A percentile compares a stretch with the other conserved stretches of the same genome.
These are phyloP conservation scores for Typhlichthys eigenmanni DNA, from an alignment of 2,797 vertebrate species.

Conservation along the genomic window DNA sequence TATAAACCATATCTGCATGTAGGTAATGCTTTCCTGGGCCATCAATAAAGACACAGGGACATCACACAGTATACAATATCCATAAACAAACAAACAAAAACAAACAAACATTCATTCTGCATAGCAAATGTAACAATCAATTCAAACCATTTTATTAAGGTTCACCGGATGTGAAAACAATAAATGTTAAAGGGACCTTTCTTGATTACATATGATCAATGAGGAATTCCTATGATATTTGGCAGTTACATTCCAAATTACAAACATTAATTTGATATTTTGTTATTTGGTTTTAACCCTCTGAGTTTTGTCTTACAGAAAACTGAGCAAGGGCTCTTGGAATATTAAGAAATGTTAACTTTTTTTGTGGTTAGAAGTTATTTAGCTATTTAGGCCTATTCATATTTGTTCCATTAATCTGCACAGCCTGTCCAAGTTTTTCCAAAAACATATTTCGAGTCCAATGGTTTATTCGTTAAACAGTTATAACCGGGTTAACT, in stretches of 20 bases:
- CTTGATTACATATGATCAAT: slow-evolving; percentile 23
- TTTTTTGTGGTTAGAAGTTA: slow-evolving; percentile 55
- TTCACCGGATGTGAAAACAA: slow-evolving; percentile 64
- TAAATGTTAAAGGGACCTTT: slow-evolving; percentile 85
- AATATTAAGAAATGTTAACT: slow-evolving; percentile 12
- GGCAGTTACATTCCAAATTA: slow-evolving; percentile 18
- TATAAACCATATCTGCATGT: slow-evolving; percentile 20
- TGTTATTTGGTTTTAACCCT: slow-evolving; percentile 76
- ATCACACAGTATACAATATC: slow-evolving; percentile 2
- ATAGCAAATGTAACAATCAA: slow-evolving; percentile 20
- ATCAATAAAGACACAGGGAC: slow-evolving; percentile 11
- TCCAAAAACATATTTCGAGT: slow-evolving; percentile 57
- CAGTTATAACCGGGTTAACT: slow-evolving; percentile 76
- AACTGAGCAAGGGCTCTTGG: neutral
- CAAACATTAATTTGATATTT: slow-evolving; percentile 52
- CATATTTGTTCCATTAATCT: slow-evolving; percentile 37
- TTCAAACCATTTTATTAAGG: slow-evolving; percentile 22
- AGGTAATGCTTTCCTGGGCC: slow-evolving; percentile 42
- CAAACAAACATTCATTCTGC: slow-evolving; percentile 20
- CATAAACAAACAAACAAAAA: neutral
- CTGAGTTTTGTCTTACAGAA: slow-evolving; percentile 65
- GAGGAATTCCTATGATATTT: slow-evolving; percentile 26
- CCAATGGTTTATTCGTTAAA: slow-evolving; percentile 59
- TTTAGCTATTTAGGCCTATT: slow-evolving; percentile 51
- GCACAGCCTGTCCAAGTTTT: slow-evolving; percentile 67